Conservation (phyloP, 2,113 vertebrate genomes). For the Crypturellus undulatus region DNA sequence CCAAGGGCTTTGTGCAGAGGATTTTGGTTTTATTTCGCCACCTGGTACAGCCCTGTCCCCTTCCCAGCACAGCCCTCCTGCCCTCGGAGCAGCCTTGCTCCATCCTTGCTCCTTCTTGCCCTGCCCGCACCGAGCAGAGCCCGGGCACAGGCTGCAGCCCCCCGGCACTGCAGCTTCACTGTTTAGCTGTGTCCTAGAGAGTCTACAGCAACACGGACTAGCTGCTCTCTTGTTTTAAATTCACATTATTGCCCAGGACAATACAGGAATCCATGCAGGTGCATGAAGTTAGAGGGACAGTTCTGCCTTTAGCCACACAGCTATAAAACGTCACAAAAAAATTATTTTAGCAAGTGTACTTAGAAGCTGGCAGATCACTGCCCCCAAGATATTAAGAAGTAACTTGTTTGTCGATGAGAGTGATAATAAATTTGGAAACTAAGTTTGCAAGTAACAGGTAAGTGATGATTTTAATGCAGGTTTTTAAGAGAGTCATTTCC, state of each 20-base stretch:
- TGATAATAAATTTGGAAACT: neutral
- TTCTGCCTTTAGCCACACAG: neutral
- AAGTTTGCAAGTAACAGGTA: neutral
- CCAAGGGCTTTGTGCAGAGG: neutral
- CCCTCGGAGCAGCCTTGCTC: accelerated
- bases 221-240: neutral
- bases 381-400: neutral
- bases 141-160: neutral
- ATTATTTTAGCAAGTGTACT: neutral
- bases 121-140: neutral
- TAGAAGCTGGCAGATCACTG: neutral
- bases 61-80: neutral
- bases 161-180: neutral
- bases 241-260: neutral
- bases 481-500: neutral
- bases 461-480: neutral
- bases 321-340: neutral
- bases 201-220: neutral
- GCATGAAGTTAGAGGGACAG: neutral
- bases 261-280: neutral
- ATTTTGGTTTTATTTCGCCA: neutral
- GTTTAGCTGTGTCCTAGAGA: neutral
- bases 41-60: neutral
- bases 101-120: accelerated
- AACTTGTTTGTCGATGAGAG: neutral